Base-by-base conservation (phyloP, 2,888 invertebrate genomes). In the Cybosia mesomella region DNA sequence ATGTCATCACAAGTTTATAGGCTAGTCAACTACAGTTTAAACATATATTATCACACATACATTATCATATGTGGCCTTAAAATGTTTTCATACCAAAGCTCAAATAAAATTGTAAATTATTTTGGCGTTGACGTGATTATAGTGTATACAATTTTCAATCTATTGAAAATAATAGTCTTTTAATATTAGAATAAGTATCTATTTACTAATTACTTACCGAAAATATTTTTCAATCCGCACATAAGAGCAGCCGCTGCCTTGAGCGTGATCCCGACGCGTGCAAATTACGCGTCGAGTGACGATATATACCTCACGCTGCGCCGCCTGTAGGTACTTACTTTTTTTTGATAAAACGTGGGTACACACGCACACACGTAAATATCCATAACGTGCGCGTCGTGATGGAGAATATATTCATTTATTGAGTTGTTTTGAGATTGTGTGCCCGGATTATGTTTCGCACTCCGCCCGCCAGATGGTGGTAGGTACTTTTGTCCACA, bases 1-100 rank as follows among this genome's bases (percentile, higher is more conserved):
- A 64, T 76, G 49, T 22, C 70, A 71, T 75, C 72, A 75, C 73
- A 82, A 71, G 73, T 58, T 53, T 62, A 69, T 60, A 73, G 74
- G 68, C 81, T 80, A 82, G 82, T 80, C 81, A 77, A 68, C 70
- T 71, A 39, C 70, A 68, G 64, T 64, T 62, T 69, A 68, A 64
- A 69, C 63, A n/a, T n/a, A n/a, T n/a, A 55, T 63, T 43, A 59
- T 63, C 59, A 64, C 65, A 60, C 36, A n/a, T n/a, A n/a, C n/a
- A 28, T 28, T 54, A 49, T 68, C 58, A 39, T n/a, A n/a, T 8
- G 58, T 67, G 61, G 66, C 66, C 36, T 39, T 32, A 61, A 74
- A n/a, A 72, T 58, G 58, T 76, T 74, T 71, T 76, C 66, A 66
- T 71, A 75, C 86, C 86, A 86, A 85, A 86, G 84, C 81, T 83